These are phyloP conservation scores for Xestia xanthographa DNA, from an alignment of 2,888 invertebrate genomes.

Conservation along the genomic window DNA sequence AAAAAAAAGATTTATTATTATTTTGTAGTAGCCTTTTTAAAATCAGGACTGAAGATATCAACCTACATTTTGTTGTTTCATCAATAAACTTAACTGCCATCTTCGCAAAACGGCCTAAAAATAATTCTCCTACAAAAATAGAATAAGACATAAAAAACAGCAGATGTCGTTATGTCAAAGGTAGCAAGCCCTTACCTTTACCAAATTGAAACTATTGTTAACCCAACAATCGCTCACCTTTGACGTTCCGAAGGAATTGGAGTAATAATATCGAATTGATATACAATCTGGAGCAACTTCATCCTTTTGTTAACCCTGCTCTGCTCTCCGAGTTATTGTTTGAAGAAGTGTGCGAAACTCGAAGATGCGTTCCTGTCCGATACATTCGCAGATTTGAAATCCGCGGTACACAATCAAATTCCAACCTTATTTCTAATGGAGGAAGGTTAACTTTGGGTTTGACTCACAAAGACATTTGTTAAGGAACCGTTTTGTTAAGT, in stretches of 20 bases:
- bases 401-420: slow-evolving; percentile 20
- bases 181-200: slow-evolving; percentile 72
- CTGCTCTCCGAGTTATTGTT: slow-evolving; percentile 72
- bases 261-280: slow-evolving; percentile 86
- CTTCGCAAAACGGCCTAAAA: slow-evolving; percentile 18
- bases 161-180: slow-evolving; percentile 79
- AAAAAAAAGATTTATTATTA: too few relatives aligned
- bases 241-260: slow-evolving; percentile 75
- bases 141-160: slow-evolving; percentile 64
- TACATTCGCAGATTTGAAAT: slow-evolving; percentile 33
- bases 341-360: slow-evolving; percentile 86
- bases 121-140: slow-evolving; percentile 55
- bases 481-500: slow-evolving; percentile 65
- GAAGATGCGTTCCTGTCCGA: slow-evolving; percentile 65
- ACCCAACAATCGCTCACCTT: slow-evolving; percentile 77
- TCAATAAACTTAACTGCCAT: not conserved
- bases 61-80: not conserved
- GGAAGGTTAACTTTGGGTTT: slow-evolving; percentile 49
- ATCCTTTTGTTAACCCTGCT: slow-evolving; percentile 77
- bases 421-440: slow-evolving; percentile 34
- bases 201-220: slow-evolving; percentile 82
- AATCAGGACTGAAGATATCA: not conserved
- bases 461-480: slow-evolving; percentile 58
- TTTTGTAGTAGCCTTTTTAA: too few relatives aligned
- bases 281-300: slow-evolving; percentile 83